Percentiles rank a stretch among this genome's conserved stretches.
These are phyloP conservation scores for Rhagophthalmus giganteus DNA, from an alignment of 2,888 invertebrate genomes.

Conservation along the genomic window DNA sequence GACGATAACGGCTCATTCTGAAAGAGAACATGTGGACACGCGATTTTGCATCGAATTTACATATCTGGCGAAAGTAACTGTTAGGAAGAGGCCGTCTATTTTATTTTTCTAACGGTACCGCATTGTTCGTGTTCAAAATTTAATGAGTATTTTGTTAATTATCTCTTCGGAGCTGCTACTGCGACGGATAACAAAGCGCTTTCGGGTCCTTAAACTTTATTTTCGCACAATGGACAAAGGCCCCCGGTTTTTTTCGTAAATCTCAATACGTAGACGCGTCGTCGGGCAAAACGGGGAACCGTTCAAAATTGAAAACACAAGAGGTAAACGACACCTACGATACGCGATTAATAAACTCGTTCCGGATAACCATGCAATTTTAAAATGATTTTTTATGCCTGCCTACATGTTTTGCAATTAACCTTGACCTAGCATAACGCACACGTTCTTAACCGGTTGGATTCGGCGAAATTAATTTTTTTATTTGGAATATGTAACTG, in stretches of 20 bases:
- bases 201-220: conserved; percentile 1
- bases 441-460: no score
- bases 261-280: no score
- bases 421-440: no score
- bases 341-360: background rate
- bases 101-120: conserved; percentile 17
- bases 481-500: background rate
- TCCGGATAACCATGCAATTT: background rate
- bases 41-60: no score
- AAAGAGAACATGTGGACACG: no score
- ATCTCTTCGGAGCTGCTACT: conserved; percentile 3
- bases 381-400: background rate
- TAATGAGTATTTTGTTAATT: conserved; percentile 17
- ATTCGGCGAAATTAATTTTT: no score
- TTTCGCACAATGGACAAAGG: no score
- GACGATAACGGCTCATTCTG: no score
- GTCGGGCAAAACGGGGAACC: no score
- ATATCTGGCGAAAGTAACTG: conserved; percentile 13
- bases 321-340: background rate
- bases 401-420: background rate
- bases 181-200: background rate
- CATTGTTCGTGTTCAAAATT: conserved; percentile 20
- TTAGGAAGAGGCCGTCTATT: conserved; percentile 1
- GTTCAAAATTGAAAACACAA: background rate
- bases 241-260: conserved; percentile 1